Conservation (phyloP, 1,140 invertebrate genomes). For the Centruroides sculpturatus region DNA sequence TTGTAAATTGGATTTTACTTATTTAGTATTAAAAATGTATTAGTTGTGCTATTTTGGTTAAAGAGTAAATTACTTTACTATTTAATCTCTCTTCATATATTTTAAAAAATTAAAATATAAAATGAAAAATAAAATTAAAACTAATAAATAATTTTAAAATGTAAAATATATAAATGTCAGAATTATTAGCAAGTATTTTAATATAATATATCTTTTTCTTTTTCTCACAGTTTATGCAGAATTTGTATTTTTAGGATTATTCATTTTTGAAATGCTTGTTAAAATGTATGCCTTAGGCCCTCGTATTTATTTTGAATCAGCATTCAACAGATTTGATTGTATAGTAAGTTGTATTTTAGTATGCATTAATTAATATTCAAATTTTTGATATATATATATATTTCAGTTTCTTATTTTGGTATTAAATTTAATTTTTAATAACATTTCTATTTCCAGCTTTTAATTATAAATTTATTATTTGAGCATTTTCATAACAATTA, state of each 20-base stretch:
- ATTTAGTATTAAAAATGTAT: too few species aligned
- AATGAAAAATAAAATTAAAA: too few species aligned
- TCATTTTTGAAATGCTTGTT: slow-evolving; percentile 98
- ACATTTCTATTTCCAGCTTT: background rate
- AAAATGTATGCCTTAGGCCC: slow-evolving; percentile 98
- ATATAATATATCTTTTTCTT: slow-evolving; percentile 4
- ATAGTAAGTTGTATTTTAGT: slow-evolving; percentile 41
- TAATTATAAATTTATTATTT: too few species aligned
- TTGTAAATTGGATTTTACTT: too few species aligned
- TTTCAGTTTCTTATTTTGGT: background rate
- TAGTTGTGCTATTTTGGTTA: too few species aligned
- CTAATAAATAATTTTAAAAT: too few species aligned
- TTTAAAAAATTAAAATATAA: too few species aligned
- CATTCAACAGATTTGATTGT: slow-evolving; percentile 96
- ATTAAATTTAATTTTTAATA: background rate
- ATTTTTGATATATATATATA: background rate
- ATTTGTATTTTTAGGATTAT: slow-evolving; percentile 94
- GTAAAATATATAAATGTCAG: too few species aligned
- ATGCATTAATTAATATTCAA: background rate
- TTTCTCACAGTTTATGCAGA: slow-evolving; percentile 75
- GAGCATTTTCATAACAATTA: too few species aligned
- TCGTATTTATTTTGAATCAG: slow-evolving; percentile 95
- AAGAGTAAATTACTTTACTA: too few species aligned
- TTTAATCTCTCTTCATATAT: too few species aligned
- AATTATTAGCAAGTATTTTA: background rate